These are phyloP conservation scores for Atherinomorus stipes DNA, from an alignment of 2,113 vertebrate species.

Conservation along the genomic window DNA sequence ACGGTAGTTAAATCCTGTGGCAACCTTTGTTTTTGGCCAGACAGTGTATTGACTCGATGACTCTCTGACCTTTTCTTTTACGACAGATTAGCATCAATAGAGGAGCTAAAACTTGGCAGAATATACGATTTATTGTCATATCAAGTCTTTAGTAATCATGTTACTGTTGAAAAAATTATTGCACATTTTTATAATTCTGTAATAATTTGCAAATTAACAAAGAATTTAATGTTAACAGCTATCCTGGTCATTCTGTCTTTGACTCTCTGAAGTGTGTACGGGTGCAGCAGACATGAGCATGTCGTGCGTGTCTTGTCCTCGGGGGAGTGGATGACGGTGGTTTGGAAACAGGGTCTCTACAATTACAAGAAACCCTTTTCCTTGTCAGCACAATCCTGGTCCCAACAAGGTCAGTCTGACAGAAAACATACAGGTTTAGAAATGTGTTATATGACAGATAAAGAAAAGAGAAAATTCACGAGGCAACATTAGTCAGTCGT, in stretches of 20 bases:
- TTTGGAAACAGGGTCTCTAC: conserved; percentile 94
- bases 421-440: not conserved
- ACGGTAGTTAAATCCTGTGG: no score
- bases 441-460: not conserved
- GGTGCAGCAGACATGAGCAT: conserved; percentile 90
- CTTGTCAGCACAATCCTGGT: conserved; percentile 85
- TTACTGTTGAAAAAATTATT: not conserved
- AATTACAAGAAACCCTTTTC: conserved; percentile 90
- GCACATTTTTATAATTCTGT: not conserved
- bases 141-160: not conserved
- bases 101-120: not conserved
- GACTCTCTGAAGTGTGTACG: conserved; percentile 83
- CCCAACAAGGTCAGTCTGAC: conserved; percentile 81
- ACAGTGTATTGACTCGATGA: not conserved
- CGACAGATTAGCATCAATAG: not conserved
- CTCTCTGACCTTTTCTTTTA: not conserved
- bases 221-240: no score
- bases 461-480: not conserved
- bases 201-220: no score
- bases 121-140: not conserved
- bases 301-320: conserved; percentile 89
- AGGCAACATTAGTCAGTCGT: no score
- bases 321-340: conserved; percentile 88
- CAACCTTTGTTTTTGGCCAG: no score
- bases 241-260: not conserved